phyloP scores from a whole-genome alignment of 2,888 invertebrate genomes.

The Temnothorax ravouxi region DNA sequence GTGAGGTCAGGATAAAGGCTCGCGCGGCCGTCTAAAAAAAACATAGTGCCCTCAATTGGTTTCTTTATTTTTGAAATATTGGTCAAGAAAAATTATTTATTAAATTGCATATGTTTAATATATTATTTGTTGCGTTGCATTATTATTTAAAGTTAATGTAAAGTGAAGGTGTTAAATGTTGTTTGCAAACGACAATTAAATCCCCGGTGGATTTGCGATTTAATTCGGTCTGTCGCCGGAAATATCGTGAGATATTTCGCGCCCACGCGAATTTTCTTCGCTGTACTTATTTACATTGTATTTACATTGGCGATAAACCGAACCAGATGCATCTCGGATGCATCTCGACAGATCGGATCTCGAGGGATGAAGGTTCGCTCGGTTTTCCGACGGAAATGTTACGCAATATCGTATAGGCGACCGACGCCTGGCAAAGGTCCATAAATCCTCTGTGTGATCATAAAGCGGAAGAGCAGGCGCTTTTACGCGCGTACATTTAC shows the following conservation, averaged over 20 bases:
- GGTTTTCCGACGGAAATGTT: conserved; percentile 18
- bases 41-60: background rate
- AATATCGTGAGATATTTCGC: background rate
- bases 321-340: background rate
- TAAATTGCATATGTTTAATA: background rate
- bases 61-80: background rate
- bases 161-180: background rate
- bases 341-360: conserved; percentile 33
- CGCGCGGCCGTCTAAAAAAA: background rate
- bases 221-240: background rate
- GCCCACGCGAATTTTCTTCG: background rate
- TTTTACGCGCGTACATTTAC: conserved; percentile 27
- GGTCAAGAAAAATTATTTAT: background rate
- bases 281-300: conserved; percentile 9
- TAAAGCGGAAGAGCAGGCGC: conserved; percentile 20
- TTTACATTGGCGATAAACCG: conserved; percentile 24
- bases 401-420: conserved; percentile 35
- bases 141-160: background rate
- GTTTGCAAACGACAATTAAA: background rate
- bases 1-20: background rate
- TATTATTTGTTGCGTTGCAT: background rate
- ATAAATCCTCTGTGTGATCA: conserved; percentile 32
- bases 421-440: conserved; percentile 23
- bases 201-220: background rate
- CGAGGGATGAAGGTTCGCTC: background rate